Conservation (phyloP, 1,140 invertebrate genomes). For the Phocides pigmalion region DNA sequence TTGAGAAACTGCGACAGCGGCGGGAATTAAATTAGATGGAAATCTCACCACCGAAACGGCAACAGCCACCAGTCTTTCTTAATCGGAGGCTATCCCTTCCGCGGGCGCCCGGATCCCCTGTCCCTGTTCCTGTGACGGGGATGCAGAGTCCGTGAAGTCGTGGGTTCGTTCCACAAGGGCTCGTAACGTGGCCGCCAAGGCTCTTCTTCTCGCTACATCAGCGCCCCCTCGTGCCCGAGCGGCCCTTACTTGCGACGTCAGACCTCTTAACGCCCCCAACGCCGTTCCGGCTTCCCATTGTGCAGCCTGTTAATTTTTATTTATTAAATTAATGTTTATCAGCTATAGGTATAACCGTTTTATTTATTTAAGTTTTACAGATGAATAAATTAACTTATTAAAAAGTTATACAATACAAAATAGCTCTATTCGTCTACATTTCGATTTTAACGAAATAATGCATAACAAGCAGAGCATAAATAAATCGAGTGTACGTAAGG, state of each 20-base stretch:
- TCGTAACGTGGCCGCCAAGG: conserved; percentile 93
- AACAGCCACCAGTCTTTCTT: conserved; percentile 93
- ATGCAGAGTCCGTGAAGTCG: conserved; percentile 99
- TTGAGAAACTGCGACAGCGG: too few relatives aligned
- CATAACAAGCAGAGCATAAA: too few relatives aligned
- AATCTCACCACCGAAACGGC: conserved; percentile 93
- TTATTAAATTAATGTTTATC: background rate
- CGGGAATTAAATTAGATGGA: background rate
- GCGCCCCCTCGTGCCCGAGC: conserved; percentile 76
- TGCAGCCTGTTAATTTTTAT: conserved; percentile 52
- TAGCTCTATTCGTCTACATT: background rate
- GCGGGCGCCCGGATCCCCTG: conserved; percentile 97
- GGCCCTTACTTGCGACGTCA: conserved; percentile 72
- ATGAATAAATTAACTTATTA: background rate
- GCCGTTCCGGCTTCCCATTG: conserved; percentile 79
- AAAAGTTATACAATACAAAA: conserved; percentile 5
- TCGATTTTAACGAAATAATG: too few relatives aligned
- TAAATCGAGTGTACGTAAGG: too few relatives aligned
- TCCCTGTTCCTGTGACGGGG: conserved; percentile 98
- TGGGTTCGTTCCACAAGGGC: conserved; percentile 97
- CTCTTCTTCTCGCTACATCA: conserved; percentile 87
- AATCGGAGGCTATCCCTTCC: conserved; percentile 93
- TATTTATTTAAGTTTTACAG: too few relatives aligned
- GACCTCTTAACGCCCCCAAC: conserved; percentile 75
- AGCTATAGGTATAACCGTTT: background rate